Evolutionary conservation across 1,140 invertebrate genomes (phyloP), one percentile per base, ranked within the genome.

Genomic region (Drosophila lowei): DNA sequence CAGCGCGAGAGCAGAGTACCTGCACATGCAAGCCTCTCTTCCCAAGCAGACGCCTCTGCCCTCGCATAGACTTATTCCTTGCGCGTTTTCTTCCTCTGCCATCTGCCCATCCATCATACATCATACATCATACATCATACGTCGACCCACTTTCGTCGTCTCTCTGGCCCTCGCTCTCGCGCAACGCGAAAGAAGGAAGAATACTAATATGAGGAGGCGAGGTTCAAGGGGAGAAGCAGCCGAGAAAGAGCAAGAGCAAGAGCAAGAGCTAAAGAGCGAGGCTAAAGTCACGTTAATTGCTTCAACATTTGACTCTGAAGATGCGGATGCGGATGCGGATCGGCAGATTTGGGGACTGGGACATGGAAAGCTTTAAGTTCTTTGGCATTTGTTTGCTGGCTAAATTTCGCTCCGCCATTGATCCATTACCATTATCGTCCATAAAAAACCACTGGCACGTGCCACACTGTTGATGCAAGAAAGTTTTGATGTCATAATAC

Each of bases 251-350:
- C 0, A 18, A 18, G 18, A 18, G 18, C 18, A 25, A 25, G 16
- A 60, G n/a, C 41, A n/a, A 16, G 30, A 54, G 28, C 34, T 18
- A 18, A 23, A 62, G 25, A 46, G 23, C 38, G 38, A 54, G 59
- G 34, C 63, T 62, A 66, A 72, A 80, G 78, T 80, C 78, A 80
- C 55, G 78, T 81, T 81, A 81, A 81, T 81, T 81, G 78, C 73
- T 80, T 81, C 78, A 78, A 80, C 78, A 80, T 60, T 61, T 68
- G 78, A 77, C 78, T 74, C 60, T 65, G 54, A 66, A 75, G 72
- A 73, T 55, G 72, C 71, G 72, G 54, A 75, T 55, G 71, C 58
- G 71, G 52, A 72, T 55, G 63, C 41, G n/a, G 38, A 42, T 13
- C 16, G 41, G 8, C 3, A 18, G 30, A 30, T 8, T 30, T 23